These are phyloP conservation scores for Ephestia elutella DNA, from an alignment of 1,140 invertebrate species.

Conservation along the genomic window DNA sequence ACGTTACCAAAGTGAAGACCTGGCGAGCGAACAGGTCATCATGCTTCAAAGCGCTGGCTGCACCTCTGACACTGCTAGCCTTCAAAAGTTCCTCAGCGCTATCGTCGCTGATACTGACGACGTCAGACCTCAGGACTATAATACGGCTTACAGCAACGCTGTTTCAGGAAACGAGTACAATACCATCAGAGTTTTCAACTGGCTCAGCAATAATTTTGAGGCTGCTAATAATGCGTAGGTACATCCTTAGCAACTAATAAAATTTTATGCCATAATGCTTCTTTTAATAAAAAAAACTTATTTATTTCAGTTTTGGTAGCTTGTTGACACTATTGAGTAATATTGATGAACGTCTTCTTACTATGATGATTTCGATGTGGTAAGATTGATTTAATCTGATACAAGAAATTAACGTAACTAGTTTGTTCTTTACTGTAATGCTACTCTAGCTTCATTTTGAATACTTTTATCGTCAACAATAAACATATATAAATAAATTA, in stretches of 20 bases:
- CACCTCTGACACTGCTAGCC: slow-evolving; percentile 57
- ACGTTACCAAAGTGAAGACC: slow-evolving; percentile 60
- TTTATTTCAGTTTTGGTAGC: slow-evolving; percentile 55
- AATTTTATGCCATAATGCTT: no score
- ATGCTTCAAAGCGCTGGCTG: slow-evolving; percentile 78
- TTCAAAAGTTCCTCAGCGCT: slow-evolving; percentile 51
- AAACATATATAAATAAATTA: no score
- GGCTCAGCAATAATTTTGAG: slow-evolving; percentile 61
- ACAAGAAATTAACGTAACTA: no score
- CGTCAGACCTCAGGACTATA: slow-evolving; percentile 65
- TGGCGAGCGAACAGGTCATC: slow-evolving; percentile 74
- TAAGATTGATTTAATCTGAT: no score
- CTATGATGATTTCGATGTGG: slow-evolving; percentile 53
- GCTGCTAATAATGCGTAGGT: slow-evolving; percentile 68
- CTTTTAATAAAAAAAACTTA: no score
- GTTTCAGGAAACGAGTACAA: slow-evolving; percentile 63
- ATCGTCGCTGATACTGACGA: slow-evolving; percentile 42
- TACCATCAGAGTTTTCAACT: slow-evolving; percentile 67
- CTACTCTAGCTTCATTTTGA: no score
- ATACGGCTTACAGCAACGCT: slow-evolving; percentile 59
- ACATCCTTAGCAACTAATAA: slow-evolving; percentile 8
- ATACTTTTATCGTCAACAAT: no score
- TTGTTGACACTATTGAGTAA: slow-evolving; percentile 62
- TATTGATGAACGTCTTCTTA: slow-evolving; percentile 65
- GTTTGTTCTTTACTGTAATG: no score